Conservation (phyloP, 2,113 vertebrate genomes). For the Muntiacus reevesi region DNA sequence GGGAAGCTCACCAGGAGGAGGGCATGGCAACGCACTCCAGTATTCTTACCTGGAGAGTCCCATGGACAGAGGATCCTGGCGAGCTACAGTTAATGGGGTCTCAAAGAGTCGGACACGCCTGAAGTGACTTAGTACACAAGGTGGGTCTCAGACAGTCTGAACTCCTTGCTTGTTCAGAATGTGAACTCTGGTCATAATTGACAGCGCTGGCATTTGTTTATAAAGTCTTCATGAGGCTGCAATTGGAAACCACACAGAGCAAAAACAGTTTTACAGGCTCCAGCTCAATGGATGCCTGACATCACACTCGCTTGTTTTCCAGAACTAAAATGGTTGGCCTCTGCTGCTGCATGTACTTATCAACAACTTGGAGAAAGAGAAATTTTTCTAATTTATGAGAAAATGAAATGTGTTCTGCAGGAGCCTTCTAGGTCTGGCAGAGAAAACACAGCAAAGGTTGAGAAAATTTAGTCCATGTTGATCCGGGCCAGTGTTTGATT, state of each 20-base stretch:
- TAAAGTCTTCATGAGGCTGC: background rate
- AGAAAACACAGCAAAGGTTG: fast-evolving
- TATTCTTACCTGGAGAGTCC: background rate
- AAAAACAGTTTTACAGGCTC: background rate
- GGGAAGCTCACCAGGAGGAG: background rate
- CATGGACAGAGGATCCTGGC: background rate
- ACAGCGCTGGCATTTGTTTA: background rate
- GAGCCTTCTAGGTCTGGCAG: background rate
- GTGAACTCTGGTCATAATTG: background rate
- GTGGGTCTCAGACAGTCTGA: background rate
- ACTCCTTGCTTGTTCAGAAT: background rate
- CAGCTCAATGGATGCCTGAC: fast-evolving
- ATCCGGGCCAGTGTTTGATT: background rate
- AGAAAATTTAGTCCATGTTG: background rate
- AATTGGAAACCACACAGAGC: background rate
- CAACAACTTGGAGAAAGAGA: background rate
- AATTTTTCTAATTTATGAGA: background rate
- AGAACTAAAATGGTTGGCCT: background rate
- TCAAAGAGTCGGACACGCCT: background rate
- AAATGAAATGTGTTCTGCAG: background rate
- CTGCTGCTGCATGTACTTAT: background rate
- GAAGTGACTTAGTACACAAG: background rate
- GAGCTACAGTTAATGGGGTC: background rate
- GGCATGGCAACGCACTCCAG: background rate
- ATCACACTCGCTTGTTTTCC: background rate